Conservation (phyloP, 2,797 vertebrate species). For the Peromyscus nudipes region DNA sequence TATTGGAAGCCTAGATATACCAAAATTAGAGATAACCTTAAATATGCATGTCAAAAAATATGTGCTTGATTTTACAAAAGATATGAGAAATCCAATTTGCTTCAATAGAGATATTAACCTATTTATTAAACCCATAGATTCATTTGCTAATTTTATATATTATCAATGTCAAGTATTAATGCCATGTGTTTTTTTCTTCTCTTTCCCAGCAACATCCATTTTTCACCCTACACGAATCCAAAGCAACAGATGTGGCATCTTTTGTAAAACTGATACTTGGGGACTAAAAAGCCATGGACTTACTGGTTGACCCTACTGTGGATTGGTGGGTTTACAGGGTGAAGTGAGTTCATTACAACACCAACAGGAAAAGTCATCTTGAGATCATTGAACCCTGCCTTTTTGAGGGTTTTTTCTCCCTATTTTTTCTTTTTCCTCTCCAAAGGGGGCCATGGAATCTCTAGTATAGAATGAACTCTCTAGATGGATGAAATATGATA, state of each 20-base stretch:
- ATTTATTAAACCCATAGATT: background rate
- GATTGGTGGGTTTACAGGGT: constrained; percentile 87
- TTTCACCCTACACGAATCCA: constrained; percentile 96
- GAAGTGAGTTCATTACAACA: constrained; percentile 83
- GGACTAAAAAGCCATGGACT: constrained; percentile 91
- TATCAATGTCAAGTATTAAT: constrained; percentile 53
- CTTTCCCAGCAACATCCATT: constrained; percentile 95
- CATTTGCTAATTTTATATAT: background rate
- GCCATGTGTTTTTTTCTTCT: constrained; percentile 66
- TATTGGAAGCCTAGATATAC: background rate
- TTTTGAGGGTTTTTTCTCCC: constrained; percentile 75
- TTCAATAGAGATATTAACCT: background rate
- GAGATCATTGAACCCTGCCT: constrained; percentile 78
- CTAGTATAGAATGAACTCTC: constrained; percentile 89
- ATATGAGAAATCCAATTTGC: background rate
- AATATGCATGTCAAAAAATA: background rate
- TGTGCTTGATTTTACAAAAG: background rate
- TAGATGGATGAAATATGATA: constrained; percentile 89
- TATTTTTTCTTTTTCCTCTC: constrained; percentile 80
- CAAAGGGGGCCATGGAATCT: constrained; percentile 88
- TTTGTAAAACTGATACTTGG: constrained; percentile 97
- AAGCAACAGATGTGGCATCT: constrained; percentile 97
- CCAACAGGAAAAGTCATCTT: constrained; percentile 85
- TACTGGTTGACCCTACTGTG: constrained; percentile 87
- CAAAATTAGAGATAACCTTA: background rate